phyloP scores from a whole-genome alignment of 2,797 vertebrate species.

The Clarias fuscus region DNA sequence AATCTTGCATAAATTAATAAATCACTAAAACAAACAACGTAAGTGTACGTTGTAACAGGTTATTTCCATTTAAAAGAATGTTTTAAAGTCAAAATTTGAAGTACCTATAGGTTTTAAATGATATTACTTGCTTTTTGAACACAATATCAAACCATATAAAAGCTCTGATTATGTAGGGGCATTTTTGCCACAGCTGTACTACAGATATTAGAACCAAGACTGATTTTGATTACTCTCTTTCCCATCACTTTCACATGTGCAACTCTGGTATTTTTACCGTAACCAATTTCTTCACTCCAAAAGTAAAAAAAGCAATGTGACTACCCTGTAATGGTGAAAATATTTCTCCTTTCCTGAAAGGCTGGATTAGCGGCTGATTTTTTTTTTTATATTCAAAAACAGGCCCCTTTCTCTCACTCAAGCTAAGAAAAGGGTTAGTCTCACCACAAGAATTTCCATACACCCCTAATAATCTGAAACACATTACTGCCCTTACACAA shows the following conservation, averaged over 20 bases:
- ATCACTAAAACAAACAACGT: too few species aligned
- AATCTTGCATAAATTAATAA: background rate
- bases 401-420: conserved; percentile 52
- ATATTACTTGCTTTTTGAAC: background rate
- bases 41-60: background rate
- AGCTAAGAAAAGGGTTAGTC: conserved; percentile 80
- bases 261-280: conserved; percentile 14
- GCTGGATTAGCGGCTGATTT: conserved; percentile 60
- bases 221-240: background rate
- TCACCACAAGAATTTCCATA: conserved; percentile 93
- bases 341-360: conserved; percentile 67
- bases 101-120: background rate
- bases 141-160: background rate
- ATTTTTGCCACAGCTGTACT: background rate
- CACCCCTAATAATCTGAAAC: conserved; percentile 93
- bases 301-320: conserved; percentile 26
- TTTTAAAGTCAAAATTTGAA: background rate
- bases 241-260: background rate
- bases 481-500: conserved; percentile 88
- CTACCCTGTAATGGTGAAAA: conserved; percentile 65
- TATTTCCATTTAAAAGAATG: background rate
- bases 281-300: background rate
- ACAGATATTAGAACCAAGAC: background rate
- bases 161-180: background rate
- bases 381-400: conserved; percentile 28